Evolutionary conservation across 1,140 invertebrate genomes (phyloP).

Genomic region (Pseudomyrmex pallidus): DNA sequence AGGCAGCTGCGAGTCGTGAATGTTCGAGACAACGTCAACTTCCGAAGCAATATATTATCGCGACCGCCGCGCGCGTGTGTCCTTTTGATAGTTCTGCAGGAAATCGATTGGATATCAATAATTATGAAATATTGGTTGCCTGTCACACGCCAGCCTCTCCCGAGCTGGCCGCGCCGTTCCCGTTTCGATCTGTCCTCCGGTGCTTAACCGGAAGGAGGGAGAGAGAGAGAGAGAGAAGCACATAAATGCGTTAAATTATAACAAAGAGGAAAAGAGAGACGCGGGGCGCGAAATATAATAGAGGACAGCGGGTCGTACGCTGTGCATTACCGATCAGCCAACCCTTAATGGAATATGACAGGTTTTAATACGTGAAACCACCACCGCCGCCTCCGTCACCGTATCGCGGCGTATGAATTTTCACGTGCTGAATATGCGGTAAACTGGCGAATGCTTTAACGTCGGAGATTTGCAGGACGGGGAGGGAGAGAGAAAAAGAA

Average conservation of each 20-base stretch:
- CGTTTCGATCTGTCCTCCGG: conserved; percentile 41
- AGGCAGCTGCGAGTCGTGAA: conserved; percentile 3
- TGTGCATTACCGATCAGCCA: conserved; percentile 57
- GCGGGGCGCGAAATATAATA: conserved; percentile 56
- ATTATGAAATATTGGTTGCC: conserved; percentile 75
- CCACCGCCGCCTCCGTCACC: conserved; percentile 33
- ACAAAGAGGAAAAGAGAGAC: conserved; percentile 60
- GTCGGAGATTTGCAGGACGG: not conserved
- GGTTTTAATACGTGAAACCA: conserved; percentile 47
- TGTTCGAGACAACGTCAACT: conserved; percentile 34
- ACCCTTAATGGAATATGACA: conserved; percentile 63
- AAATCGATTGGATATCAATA: conserved; percentile 70
- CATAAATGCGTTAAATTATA: conserved; percentile 61
- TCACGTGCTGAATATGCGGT: conserved; percentile 29
- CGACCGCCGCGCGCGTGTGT: conserved; percentile 51
- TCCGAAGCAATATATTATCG: conserved; percentile 56
- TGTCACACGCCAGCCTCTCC: conserved; percentile 64
- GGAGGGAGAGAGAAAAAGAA: conserved; percentile 5
- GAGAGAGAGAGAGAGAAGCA: not conserved
- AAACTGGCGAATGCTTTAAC: conserved; percentile 51
- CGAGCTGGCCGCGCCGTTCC: conserved; percentile 37
- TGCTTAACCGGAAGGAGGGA: not conserved
- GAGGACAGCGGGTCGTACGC: conserved; percentile 41
- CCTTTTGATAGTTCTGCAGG: conserved; percentile 54
- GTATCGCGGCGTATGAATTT: conserved; percentile 48